Evolutionary conservation across 2,888 invertebrate genomes (phyloP).

Genomic region (Ectemnius lituratus): DNA sequence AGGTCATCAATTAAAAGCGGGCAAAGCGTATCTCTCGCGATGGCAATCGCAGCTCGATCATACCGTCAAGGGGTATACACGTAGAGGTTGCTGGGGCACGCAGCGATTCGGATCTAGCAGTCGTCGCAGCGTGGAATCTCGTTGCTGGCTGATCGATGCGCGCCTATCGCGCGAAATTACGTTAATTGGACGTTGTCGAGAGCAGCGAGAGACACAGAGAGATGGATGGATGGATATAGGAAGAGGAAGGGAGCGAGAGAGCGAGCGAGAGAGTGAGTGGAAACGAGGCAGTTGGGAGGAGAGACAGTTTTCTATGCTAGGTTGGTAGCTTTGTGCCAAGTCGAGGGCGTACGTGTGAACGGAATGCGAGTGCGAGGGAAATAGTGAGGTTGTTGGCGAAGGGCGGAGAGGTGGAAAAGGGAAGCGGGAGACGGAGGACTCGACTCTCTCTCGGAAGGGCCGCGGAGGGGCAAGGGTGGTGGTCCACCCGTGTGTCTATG

Average conservation of each 20-base stretch:
- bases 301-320: conserved; percentile 63
- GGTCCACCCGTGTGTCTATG: too few species aligned
- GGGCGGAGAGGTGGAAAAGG: conserved; percentile 18
- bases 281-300: too few species aligned
- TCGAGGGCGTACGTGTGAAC: conserved; percentile 26
- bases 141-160: conserved; percentile 61
- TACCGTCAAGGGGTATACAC: too few species aligned
- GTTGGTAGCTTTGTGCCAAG: conserved; percentile 39
- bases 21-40: too few species aligned
- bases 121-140: conserved; percentile 30
- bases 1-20: too few species aligned
- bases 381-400: neutral
- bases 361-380: neutral
- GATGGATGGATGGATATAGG: too few species aligned
- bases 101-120: too few species aligned
- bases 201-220: conserved; percentile 45
- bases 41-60: too few species aligned
- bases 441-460: neutral
- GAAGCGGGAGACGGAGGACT: neutral
- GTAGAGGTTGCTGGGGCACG: too few species aligned
- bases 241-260: too few species aligned
- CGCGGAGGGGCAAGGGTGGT: too few species aligned
- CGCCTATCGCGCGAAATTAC: conserved; percentile 64
- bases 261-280: too few species aligned
- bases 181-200: conserved; percentile 70